A percentile compares a stretch with the other conserved stretches of the same genome.
Conservation (phyloP, 1,140 invertebrate genomes). For the Metaphire vulgaris region DNA sequence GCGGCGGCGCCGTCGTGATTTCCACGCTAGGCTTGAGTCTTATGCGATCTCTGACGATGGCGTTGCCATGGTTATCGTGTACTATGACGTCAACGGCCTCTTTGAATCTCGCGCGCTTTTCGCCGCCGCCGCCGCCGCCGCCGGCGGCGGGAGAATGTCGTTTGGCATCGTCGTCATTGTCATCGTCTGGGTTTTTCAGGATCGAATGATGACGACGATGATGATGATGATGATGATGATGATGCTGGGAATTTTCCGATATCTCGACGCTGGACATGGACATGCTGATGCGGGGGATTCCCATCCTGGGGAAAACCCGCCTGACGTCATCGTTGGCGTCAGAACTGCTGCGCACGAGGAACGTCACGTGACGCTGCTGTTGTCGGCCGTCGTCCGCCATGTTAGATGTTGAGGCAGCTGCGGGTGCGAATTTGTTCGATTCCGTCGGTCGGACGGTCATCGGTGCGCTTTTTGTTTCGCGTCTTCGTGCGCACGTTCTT, state of each 20-base stretch:
- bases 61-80: constrained; percentile 9
- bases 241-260: too few relatives aligned
- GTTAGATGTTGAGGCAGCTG: background rate
- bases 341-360: too few relatives aligned
- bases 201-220: too few relatives aligned
- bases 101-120: constrained; percentile 9
- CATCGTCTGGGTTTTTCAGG: background rate
- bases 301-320: too few relatives aligned
- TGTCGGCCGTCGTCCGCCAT: background rate
- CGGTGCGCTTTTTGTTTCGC: background rate
- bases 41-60: background rate
- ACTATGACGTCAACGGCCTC: constrained; percentile 15
- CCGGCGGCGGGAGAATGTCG: background rate
- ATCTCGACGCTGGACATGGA: too few relatives aligned
- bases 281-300: too few relatives aligned
- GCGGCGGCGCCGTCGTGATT: background rate
- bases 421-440: background rate
- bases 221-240: too few relatives aligned
- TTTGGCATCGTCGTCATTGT: background rate
- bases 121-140: background rate
- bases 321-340: too few relatives aligned
- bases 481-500: background rate
- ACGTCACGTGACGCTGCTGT: too few relatives aligned
- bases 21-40: background rate
- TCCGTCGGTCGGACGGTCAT: background rate